These are phyloP conservation scores for Macropus fuliginosus DNA, from an alignment of 2,797 vertebrate genomes.

Conservation along the genomic window DNA sequence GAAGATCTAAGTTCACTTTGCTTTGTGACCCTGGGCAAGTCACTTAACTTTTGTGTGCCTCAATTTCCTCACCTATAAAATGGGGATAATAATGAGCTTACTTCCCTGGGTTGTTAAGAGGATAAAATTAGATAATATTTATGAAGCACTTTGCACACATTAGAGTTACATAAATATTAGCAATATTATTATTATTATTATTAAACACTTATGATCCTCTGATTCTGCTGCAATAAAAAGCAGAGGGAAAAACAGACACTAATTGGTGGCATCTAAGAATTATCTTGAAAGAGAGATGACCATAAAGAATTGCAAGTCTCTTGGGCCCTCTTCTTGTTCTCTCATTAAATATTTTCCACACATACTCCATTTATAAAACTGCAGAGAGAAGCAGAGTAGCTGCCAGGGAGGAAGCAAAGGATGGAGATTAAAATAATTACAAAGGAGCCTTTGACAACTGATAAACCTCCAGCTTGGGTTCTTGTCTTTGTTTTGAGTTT, in stretches of 20 bases:
- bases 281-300: background rate
- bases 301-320: slow-evolving; percentile 12
- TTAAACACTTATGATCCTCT: background rate
- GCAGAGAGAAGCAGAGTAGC: slow-evolving; percentile 57
- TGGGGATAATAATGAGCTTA: background rate
- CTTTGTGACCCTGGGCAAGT: background rate
- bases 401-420: slow-evolving; percentile 35
- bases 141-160: background rate
- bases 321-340: slow-evolving; percentile 16
- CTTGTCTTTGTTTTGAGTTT: slow-evolving; percentile 62
- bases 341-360: slow-evolving; percentile 37
- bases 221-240: background rate
- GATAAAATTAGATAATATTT: background rate
- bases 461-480: slow-evolving; percentile 25
- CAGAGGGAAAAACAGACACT: background rate
- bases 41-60: background rate
- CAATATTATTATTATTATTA: background rate
- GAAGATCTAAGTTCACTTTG: background rate
- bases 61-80: background rate
- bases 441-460: slow-evolving; percentile 50
- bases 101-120: background rate
- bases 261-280: background rate
- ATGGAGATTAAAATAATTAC: slow-evolving; percentile 50
- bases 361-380: slow-evolving; percentile 48
- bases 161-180: background rate